phyloP scores from a whole-genome alignment of 2,888 invertebrate species.

The Eupeodes latifasciatus region DNA sequence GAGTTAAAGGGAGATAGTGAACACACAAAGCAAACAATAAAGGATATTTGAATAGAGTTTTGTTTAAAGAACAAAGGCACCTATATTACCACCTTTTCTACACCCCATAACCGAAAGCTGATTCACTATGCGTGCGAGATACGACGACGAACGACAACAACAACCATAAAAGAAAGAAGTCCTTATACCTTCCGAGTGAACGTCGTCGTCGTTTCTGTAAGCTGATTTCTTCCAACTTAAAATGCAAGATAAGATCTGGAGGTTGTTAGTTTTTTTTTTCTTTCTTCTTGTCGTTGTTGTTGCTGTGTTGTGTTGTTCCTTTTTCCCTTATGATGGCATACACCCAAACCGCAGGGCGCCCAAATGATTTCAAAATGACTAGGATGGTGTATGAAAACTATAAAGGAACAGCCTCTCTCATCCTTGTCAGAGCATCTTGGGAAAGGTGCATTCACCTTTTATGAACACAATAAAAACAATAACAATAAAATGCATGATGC shows the following conservation, averaged over 20 bases:
- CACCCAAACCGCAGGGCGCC: constrained; percentile 48
- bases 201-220: constrained; percentile 43
- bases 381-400: constrained; percentile 33
- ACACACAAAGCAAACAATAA: constrained; percentile 65
- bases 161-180: constrained; percentile 35
- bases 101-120: constrained; percentile 17
- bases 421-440: constrained; percentile 40
- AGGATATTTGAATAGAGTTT: constrained; percentile 74
- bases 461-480: constrained; percentile 69
- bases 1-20: neutral
- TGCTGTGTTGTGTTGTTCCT: constrained; percentile 5
- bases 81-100: constrained; percentile 23
- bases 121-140: constrained; percentile 61
- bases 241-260: constrained; percentile 66
- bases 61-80: constrained; percentile 57
- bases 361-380: constrained; percentile 53
- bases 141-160: constrained; percentile 3
- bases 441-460: constrained; percentile 70
- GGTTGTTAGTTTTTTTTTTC: constrained; percentile 17
- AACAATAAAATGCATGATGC: constrained; percentile 73
- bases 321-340: constrained; percentile 35
- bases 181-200: neutral
- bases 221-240: constrained; percentile 73
- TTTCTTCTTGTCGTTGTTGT: neutral
- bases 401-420: constrained; percentile 62